phyloP scores from a whole-genome alignment of 2,113 vertebrate genomes.

The Scomber japonicus region DNA sequence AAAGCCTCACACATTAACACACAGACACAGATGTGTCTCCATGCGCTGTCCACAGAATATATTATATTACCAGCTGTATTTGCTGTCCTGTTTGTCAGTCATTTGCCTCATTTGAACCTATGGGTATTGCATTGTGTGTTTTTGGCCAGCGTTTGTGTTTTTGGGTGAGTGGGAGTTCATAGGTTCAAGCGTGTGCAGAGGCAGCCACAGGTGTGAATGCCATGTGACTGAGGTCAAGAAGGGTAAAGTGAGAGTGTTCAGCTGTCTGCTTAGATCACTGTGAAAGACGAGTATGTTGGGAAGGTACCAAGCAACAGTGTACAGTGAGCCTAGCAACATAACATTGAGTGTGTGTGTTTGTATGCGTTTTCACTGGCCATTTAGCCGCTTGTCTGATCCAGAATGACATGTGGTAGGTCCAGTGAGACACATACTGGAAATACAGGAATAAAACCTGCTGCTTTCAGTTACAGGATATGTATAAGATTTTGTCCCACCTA shows the following conservation, averaged over 20 bases:
- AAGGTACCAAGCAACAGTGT: constrained; percentile 65
- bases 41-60: not conserved
- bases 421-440: not conserved
- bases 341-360: constrained; percentile 4
- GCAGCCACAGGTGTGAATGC: constrained; percentile 83
- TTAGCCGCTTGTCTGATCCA: constrained; percentile 5
- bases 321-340: constrained; percentile 60
- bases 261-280: constrained; percentile 83
- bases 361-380: constrained; percentile 19
- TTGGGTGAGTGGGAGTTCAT: constrained; percentile 27
- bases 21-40: not conserved
- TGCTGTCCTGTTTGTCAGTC: not conserved
- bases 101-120: not conserved
- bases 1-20: not conserved
- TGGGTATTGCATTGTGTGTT: constrained; percentile 8
- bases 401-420: not conserved
- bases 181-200: constrained; percentile 47
- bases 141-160: constrained; percentile 35
- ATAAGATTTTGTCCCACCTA: not conserved
- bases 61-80: not conserved
- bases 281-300: constrained; percentile 67
- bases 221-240: constrained; percentile 81
- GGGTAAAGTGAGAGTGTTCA: constrained; percentile 86
- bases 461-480: not conserved
- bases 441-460: not conserved